These are phyloP conservation scores for Pelodytes ibericus DNA, from an alignment of 2,797 vertebrate species.

Conservation along the genomic window DNA sequence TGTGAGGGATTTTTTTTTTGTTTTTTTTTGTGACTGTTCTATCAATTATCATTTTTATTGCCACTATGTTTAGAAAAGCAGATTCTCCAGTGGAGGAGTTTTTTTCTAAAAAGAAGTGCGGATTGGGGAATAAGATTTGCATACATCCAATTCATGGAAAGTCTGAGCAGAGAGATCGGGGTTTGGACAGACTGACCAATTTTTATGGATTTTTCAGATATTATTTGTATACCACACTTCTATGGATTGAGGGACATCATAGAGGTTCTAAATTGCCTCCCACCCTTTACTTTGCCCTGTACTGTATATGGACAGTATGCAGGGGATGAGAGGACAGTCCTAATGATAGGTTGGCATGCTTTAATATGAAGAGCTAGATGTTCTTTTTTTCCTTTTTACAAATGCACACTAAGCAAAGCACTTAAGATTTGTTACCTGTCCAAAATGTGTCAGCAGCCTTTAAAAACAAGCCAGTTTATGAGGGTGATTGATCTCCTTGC, in stretches of 20 bases:
- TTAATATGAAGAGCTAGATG: neutral
- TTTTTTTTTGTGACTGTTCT: too few relatives aligned
- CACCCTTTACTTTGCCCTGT: too few relatives aligned
- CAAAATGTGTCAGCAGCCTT: slow-evolving; percentile 39
- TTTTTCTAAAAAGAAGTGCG: neutral
- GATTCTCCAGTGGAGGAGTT: neutral
- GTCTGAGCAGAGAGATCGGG: neutral
- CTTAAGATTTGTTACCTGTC: slow-evolving; percentile 42
- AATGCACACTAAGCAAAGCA: slow-evolving; percentile 28
- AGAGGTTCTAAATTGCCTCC: too few relatives aligned
- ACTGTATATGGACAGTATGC: neutral
- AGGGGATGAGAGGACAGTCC: neutral
- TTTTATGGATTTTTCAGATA: neutral
- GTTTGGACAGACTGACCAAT: neutral
- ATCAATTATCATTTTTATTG: neutral
- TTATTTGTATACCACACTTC: neutral
- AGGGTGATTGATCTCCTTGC: slow-evolving; percentile 19
- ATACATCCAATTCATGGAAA: neutral
- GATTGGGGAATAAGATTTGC: neutral
- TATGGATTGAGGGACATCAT: neutral
- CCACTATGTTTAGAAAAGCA: neutral
- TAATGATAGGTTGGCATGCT: neutral
- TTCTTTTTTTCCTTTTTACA: neutral
- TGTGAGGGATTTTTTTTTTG: neutral
- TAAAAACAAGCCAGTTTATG: slow-evolving; percentile 8